These are phyloP conservation scores for Marcusenius ussheri DNA, from an alignment of 2,113 vertebrate species.

Conservation along the genomic window DNA sequence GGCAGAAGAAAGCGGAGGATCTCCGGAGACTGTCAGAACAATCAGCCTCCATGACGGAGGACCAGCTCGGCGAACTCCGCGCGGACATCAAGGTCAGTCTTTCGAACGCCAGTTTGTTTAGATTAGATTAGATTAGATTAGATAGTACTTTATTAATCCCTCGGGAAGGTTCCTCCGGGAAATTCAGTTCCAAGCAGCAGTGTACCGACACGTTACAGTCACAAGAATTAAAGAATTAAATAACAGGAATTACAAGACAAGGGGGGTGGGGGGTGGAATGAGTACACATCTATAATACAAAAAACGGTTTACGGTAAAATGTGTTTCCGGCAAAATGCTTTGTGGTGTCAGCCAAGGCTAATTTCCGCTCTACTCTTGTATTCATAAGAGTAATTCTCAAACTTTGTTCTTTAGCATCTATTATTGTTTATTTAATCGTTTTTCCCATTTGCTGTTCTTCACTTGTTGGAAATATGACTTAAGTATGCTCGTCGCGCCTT, in stretches of 20 bases:
- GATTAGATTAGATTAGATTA: no score
- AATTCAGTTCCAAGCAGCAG: no score
- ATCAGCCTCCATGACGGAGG: constrained; percentile 83
- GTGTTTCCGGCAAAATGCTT: neutral
- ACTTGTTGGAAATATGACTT: neutral
- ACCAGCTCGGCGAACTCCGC: constrained; percentile 80
- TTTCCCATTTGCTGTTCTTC: neutral
- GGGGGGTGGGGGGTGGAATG: no score
- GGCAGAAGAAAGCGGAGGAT: constrained; percentile 82
- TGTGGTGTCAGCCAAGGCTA: neutral
- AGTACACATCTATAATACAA: no score
- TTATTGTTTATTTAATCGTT: neutral
- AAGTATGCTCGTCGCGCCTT: neutral
- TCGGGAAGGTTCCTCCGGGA: no score
- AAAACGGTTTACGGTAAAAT: neutral
- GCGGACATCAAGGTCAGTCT: constrained; percentile 80
- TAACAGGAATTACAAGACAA: no score
- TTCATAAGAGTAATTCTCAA: neutral
- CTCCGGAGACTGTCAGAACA: constrained; percentile 77
- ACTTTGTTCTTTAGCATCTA: neutral
- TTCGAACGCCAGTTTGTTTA: neutral
- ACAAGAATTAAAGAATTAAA: no score
- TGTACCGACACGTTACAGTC: no score
- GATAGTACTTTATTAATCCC: no score
- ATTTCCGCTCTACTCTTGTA: neutral